phyloP scores from a whole-genome alignment of 2,113 vertebrate species.

The Ahaetulla prasina region DNA sequence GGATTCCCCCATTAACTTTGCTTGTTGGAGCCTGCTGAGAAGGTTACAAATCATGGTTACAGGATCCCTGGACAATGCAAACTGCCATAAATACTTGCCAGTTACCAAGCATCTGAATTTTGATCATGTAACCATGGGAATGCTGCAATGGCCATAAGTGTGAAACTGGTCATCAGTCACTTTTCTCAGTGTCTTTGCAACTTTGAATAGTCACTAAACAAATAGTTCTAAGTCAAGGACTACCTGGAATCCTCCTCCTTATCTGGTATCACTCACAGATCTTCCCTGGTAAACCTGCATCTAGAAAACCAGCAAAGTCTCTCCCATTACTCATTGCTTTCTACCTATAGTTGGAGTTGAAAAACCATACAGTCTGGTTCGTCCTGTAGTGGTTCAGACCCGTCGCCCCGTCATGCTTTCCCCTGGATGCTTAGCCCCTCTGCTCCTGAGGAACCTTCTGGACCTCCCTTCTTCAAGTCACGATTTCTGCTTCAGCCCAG shows the following conservation, averaged over 20 bases:
- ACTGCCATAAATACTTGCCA: too few species aligned
- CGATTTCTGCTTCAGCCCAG: slow-evolving; percentile 81
- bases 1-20: background rate
- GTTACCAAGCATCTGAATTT: background rate
- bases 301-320: background rate
- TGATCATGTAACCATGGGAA: background rate
- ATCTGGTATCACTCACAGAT: background rate
- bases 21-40: background rate
- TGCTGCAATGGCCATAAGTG: background rate
- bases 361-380: slow-evolving; percentile 86
- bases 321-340: background rate
- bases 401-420: slow-evolving; percentile 84
- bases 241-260: background rate
- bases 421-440: slow-evolving; percentile 77
- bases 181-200: background rate
- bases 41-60: background rate
- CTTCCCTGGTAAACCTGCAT: background rate
- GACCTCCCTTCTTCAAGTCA: slow-evolving; percentile 83
- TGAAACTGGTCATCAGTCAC: background rate
- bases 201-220: background rate
- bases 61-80: too few species aligned
- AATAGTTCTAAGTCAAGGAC: background rate
- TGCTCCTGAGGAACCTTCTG: slow-evolving; percentile 85
- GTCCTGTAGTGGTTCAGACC: slow-evolving; percentile 69
- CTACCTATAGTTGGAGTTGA: slow-evolving; percentile 71